Evolutionary conservation across 2,113 vertebrate genomes (phyloP).

Genomic region (Strix aluco): DNA sequence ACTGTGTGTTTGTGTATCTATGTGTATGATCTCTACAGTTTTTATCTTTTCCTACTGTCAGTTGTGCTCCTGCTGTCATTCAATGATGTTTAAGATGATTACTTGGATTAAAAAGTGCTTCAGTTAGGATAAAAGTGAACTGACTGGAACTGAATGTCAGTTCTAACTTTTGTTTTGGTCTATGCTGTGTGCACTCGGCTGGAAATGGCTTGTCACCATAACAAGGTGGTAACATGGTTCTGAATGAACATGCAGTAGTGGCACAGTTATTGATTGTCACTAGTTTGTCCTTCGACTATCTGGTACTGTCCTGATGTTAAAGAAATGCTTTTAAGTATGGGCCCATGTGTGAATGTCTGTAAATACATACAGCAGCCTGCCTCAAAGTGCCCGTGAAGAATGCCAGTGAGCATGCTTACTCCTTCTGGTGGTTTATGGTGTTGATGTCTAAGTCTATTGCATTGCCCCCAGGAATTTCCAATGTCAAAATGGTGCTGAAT

Average conservation of each 20-base stretch:
- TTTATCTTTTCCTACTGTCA: background rate
- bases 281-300: background rate
- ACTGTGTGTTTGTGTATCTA: background rate
- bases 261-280: background rate
- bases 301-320: background rate
- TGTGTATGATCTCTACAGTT: background rate
- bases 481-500: background rate
- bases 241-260: background rate
- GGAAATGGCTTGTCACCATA: background rate
- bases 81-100: background rate
- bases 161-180: background rate
- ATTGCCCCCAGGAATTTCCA: background rate
- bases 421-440: background rate
- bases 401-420: too few relatives aligned
- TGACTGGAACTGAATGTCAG: background rate
- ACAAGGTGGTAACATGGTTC: background rate
- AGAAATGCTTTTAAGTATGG: background rate
- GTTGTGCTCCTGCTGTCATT: background rate
- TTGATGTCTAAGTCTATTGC: background rate
- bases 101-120: background rate
- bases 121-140: background rate
- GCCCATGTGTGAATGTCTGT: accelerated
- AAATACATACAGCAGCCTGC: background rate
- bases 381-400: background rate
- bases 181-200: background rate